Evolutionary conservation across 23 tunicate species (phyloP).

Genomic region (Phallusia fumigata): DNA sequence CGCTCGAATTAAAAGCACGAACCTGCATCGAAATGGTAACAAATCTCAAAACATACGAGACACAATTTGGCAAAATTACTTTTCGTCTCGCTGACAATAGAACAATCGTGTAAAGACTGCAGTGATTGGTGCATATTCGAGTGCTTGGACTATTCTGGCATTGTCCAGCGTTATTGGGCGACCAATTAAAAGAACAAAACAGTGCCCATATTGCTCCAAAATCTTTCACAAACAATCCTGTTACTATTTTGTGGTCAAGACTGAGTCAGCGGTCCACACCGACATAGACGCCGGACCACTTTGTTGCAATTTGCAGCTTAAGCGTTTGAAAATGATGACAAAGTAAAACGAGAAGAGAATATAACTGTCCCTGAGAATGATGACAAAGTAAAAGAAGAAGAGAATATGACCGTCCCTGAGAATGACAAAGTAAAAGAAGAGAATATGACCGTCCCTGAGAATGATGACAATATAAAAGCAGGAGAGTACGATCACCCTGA

Average conservation of each 20-base stretch:
- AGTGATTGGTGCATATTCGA: neutral
- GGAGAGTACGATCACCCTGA: too few species aligned
- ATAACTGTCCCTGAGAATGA: too few species aligned
- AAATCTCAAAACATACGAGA: neutral
- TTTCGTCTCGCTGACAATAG: neutral
- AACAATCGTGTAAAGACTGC: neutral
- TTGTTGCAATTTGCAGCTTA: neutral
- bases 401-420: too few species aligned
- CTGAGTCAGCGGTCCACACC: neutral
- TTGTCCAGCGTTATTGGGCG: neutral
- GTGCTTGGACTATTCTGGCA: conserved; percentile 3
- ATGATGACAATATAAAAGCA: too few species aligned
- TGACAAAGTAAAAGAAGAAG: too few species aligned
- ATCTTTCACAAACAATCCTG: too few species aligned
- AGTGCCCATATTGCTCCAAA: too few species aligned
- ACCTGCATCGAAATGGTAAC: neutral
- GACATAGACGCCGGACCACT: conserved; percentile 5
- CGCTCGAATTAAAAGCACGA: neutral
- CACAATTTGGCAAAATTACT: neutral
- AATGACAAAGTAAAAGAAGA: too few species aligned
- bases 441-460: too few species aligned
- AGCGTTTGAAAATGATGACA: neutral
- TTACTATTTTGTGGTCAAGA: neutral
- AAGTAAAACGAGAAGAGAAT: neutral
- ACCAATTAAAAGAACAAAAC: conserved; percentile 13